Base-by-base conservation (phyloP, 2,113 vertebrate species). In the Podarcis cretensis region DNA sequence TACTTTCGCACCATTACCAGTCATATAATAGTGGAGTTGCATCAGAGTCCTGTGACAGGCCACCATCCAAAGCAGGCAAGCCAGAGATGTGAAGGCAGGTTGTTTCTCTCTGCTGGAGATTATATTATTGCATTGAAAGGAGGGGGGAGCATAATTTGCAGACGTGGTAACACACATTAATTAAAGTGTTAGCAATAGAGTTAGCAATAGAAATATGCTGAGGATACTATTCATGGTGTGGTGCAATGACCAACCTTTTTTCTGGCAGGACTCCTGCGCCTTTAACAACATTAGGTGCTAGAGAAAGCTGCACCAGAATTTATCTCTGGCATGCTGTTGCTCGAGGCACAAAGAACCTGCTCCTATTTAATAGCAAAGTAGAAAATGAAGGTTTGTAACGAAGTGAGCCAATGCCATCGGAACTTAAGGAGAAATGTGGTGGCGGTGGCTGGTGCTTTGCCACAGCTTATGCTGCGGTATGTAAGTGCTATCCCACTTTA, bases 351-450 rank as follows among this genome's bases (percentile, higher is more conserved):
- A 68, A 1, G 14, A 16, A 48, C 21, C 77, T 79, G 35, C 63
- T 83, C 35, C 25, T 37, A 12, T 65, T 85, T 57, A 66, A 35
- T 68, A 90, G 59, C 71, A 90, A 81, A 75, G 75, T 73, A 54
- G 75, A 87, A 54, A 32, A 89, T 30, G 30, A 91, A 90, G 10
- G 0, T 87, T 16, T n/a, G 5, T 30, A 77, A 77, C 8, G 78
- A 21, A 66, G 5, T 71, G 87, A 91, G 87, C 2, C 79, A 92
- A 83, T 18, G 30, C 13, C 48, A 18, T 35, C 43, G 12, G 30
- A 84, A 57, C 68, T 18, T 63, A 63, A 20, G 18, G 59, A 63
- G 59, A 63, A 63, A 14, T 63, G 16, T 20, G 18, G 59, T 16
- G 18, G 59, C 14, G 13, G 25, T 8, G 8, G 75, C 35, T 74